A percentile compares a stretch with the other conserved stretches of the same genome.
phyloP scores from a whole-genome alignment of 2,888 invertebrate species.

The Scaptomyza cyrtandrae region DNA sequence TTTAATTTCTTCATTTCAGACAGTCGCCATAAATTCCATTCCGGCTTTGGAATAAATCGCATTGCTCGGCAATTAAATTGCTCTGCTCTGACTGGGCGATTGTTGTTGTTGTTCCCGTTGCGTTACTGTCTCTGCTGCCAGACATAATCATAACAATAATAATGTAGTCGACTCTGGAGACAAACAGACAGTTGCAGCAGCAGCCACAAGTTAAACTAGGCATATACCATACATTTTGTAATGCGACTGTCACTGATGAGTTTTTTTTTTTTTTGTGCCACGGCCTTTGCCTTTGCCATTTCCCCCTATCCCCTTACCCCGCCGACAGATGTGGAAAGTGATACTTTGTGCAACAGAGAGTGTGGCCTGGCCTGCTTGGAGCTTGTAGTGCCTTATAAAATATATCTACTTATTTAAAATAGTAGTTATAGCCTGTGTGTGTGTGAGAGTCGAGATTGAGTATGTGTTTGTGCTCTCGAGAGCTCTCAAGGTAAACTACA shows the following conservation, averaged over 20 bases:
- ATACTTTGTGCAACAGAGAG: conserved; percentile 47
- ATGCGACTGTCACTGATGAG: conserved; percentile 66
- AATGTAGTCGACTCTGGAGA: conserved; percentile 68
- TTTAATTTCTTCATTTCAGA: conserved; percentile 80
- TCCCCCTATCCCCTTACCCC: not conserved
- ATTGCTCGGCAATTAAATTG: conserved; percentile 4
- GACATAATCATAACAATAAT: conserved; percentile 80
- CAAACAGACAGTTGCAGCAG: conserved; percentile 52
- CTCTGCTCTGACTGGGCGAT: conserved; percentile 4
- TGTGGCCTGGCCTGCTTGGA: conserved; percentile 27
- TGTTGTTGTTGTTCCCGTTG: conserved; percentile 38
- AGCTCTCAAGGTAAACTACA: conserved; percentile 80
- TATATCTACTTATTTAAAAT: conserved; percentile 76
- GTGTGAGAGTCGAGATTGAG: conserved; percentile 37
- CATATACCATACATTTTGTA: conserved; percentile 20
- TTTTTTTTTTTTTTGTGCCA: conserved; percentile 30
- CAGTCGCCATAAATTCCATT: conserved; percentile 78
- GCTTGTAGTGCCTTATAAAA: conserved; percentile 75
- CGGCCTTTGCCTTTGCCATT: not conserved
- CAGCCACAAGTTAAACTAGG: conserved; percentile 4
- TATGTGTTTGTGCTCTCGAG: conserved; percentile 52
- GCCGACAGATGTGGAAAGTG: conserved; percentile 53
- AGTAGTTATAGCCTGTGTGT: conserved; percentile 55
- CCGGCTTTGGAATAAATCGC: conserved; percentile 52
- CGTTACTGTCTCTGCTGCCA: conserved; percentile 71